Conservation (phyloP, 2,888 invertebrate species). For the Prenolepis imparis region DNA sequence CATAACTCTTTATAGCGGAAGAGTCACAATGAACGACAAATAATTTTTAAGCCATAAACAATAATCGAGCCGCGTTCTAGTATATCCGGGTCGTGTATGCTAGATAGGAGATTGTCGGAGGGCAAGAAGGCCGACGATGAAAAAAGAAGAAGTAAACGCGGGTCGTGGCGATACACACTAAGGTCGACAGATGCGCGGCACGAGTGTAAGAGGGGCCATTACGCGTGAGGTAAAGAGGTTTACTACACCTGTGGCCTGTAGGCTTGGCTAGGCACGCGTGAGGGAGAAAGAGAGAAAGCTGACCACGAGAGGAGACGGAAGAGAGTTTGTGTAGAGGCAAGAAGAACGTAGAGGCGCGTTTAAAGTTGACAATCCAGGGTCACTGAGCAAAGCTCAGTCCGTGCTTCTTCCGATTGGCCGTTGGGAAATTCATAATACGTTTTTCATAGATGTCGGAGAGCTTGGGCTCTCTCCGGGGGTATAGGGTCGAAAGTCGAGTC, state of each 20-base stretch:
- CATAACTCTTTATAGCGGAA: background rate
- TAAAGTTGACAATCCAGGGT: slow-evolving; percentile 75
- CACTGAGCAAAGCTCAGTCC: slow-evolving; percentile 56
- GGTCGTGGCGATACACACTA: slow-evolving; percentile 64
- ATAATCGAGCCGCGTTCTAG: slow-evolving; percentile 22
- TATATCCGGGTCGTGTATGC: background rate
- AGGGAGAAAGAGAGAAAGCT: slow-evolving; percentile 36
- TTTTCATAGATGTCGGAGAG: slow-evolving; percentile 71
- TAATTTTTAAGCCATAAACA: slow-evolving; percentile 1
- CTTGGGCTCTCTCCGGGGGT: slow-evolving; percentile 26
- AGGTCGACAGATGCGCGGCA: slow-evolving; percentile 74
- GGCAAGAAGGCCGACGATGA: slow-evolving; percentile 24
- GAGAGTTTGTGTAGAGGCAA: background rate
- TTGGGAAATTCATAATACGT: slow-evolving; percentile 78
- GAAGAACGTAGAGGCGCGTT: slow-evolving; percentile 36
- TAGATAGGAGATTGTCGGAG: slow-evolving; percentile 13
- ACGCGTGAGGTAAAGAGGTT: slow-evolving; percentile 80
- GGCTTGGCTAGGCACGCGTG: slow-evolving; percentile 74
- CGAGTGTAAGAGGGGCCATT: slow-evolving; percentile 78
- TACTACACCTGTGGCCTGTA: slow-evolving; percentile 82
- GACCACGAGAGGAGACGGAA: slow-evolving; percentile 41
- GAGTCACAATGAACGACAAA: background rate
- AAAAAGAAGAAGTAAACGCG: slow-evolving; percentile 50
- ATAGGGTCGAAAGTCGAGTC: slow-evolving; percentile 47
- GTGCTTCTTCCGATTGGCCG: slow-evolving; percentile 70